A percentile compares a stretch with the other conserved stretches of the same genome.
Evolutionary conservation across 2,888 invertebrate species (phyloP).

Genomic region (Mesorhabditis spiculigera): DNA sequence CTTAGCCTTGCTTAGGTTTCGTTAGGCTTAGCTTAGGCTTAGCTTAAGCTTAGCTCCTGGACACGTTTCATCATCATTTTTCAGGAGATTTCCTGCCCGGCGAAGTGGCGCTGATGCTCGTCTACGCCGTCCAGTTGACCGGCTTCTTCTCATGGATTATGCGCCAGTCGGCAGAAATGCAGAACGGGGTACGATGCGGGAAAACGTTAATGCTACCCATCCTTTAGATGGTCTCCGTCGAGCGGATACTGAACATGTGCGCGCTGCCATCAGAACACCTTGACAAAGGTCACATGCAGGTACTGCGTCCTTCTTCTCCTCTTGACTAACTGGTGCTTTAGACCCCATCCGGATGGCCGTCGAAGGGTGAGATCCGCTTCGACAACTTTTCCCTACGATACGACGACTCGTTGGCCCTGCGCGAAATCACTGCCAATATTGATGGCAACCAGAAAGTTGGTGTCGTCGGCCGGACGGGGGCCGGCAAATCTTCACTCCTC

Average conservation of each 20-base stretch:
- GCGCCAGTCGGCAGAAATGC: conserved; percentile 78
- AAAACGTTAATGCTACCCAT: background rate
- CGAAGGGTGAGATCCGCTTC: conserved; percentile 15
- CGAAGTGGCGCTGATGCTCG: conserved; percentile 44
- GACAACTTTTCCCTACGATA: conserved; percentile 32
- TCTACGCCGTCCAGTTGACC: conserved; percentile 64
- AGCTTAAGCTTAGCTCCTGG: too few species aligned
- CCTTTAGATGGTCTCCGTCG: conserved; percentile 68
- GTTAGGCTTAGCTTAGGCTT: too few species aligned
- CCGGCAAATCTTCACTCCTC: conserved; percentile 75
- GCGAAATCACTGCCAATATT: conserved; percentile 62
- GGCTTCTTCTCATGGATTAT: conserved; percentile 88
- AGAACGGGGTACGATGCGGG: conserved; percentile 61
- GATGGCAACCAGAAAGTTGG: conserved; percentile 70
- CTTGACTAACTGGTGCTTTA: background rate
- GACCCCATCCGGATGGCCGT: background rate
- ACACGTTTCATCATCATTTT: conserved; percentile 5
- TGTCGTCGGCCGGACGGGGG: conserved; percentile 81
- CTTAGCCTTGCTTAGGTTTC: too few species aligned
- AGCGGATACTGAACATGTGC: conserved; percentile 78
- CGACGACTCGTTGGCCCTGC: conserved; percentile 29
- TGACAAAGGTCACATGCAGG: background rate
- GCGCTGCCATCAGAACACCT: conserved; percentile 71
- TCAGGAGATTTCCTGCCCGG: conserved; percentile 32
- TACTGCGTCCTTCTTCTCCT: background rate